Evolutionary conservation across 2,888 invertebrate species (phyloP).

Genomic region (Scelioninae gen. 1): DNA sequence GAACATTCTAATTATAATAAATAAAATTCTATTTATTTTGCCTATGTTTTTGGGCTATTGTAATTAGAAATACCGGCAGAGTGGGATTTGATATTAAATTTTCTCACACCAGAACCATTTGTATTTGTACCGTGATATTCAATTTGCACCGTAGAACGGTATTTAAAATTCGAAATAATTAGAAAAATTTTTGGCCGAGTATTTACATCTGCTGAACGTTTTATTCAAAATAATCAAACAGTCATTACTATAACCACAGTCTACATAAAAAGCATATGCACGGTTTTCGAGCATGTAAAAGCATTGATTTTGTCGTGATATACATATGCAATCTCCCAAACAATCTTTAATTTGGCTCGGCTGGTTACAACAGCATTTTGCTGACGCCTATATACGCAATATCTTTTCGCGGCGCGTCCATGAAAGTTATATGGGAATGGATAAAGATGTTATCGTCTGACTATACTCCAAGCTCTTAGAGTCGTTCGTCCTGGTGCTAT

Average conservation of each 20-base stretch:
- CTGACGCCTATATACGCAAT: constrained; percentile 71
- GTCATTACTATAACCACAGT: constrained; percentile 9
- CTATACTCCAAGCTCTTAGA: constrained; percentile 68
- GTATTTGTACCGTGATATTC: too few relatives aligned
- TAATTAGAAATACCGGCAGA: too few relatives aligned
- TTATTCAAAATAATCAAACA: constrained; percentile 46
- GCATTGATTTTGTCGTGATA: constrained; percentile 67
- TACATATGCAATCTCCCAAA: constrained; percentile 75
- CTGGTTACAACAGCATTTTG: constrained; percentile 79
- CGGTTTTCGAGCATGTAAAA: constrained; percentile 42
- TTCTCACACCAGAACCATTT: too few relatives aligned
- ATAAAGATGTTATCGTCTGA: constrained; percentile 81
- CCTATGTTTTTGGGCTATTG: too few relatives aligned
- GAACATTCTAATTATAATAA: too few relatives aligned
- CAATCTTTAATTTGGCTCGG: constrained; percentile 78
- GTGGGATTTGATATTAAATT: too few relatives aligned
- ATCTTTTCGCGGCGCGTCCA: constrained; percentile 76
- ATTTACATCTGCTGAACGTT: constrained; percentile 17
- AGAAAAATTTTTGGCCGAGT: neutral
- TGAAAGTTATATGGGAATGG: constrained; percentile 82
- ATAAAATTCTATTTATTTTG: too few relatives aligned
- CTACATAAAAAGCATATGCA: constrained; percentile 24
- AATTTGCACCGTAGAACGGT: too few relatives aligned
- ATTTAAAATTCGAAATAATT: constrained; percentile 32
- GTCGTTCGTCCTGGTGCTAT: constrained; percentile 74